A percentile compares a stretch with the other conserved stretches of the same genome.
Evolutionary conservation across 1,140 invertebrate species (phyloP).

Genomic region (Sminthurinus signatus): DNA sequence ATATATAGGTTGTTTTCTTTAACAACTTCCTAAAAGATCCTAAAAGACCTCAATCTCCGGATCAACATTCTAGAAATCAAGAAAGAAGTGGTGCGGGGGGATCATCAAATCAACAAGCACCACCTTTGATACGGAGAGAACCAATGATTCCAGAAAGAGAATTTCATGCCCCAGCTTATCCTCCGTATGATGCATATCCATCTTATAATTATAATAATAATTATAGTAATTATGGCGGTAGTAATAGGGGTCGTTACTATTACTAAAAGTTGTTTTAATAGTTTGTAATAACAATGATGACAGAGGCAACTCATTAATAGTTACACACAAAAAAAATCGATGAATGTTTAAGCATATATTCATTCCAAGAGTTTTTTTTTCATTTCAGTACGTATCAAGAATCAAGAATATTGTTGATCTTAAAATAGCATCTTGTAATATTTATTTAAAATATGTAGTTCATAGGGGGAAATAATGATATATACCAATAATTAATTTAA

Average conservation of each 20-base stretch:
- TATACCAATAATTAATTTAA: no score
- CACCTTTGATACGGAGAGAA: slow-evolving; percentile 27
- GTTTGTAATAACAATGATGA: no score
- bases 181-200: slow-evolving; percentile 10
- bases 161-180: slow-evolving; percentile 24
- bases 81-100: slow-evolving; percentile 17
- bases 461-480: no score
- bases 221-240: not conserved
- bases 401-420: no score
- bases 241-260: not conserved
- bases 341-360: no score
- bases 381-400: no score
- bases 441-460: no score
- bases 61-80: slow-evolving; percentile 58
- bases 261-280: no score
- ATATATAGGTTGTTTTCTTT: slow-evolving; percentile 74
- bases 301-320: no score
- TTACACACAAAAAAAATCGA: no score
- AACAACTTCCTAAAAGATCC: slow-evolving; percentile 96
- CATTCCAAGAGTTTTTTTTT: no score
- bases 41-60: slow-evolving; percentile 86
- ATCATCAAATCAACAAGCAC: slow-evolving; percentile 12
- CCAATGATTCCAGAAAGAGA: slow-evolving; percentile 30
- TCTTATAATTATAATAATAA: not conserved
- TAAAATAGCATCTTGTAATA: no score